A percentile compares a stretch with the other conserved stretches of the same genome.
Conservation (phyloP, 2,113 vertebrate species). For the Bettongia penicillata region DNA sequence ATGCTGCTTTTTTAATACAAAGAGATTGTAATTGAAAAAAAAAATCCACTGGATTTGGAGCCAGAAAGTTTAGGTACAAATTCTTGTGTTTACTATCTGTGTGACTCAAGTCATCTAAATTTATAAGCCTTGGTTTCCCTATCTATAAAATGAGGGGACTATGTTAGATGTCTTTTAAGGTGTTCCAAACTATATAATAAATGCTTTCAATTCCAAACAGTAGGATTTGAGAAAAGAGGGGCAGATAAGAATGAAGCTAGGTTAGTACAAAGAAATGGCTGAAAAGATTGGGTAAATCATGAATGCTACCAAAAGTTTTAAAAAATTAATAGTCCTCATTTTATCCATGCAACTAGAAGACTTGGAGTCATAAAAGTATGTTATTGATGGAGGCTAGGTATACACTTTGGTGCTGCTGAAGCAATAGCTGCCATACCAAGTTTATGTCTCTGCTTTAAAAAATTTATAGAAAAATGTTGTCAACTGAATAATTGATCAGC, state of each 20-base stretch:
- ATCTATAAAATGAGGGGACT: not conserved
- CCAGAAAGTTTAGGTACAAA: too few relatives aligned
- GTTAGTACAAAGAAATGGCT: not conserved
- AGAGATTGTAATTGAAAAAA: too few relatives aligned
- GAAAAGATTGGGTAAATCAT: not conserved
- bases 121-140: too few relatives aligned
- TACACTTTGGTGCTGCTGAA: not conserved
- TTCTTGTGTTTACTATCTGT: too few relatives aligned
- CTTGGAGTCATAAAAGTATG: not conserved
- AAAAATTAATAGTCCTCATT: not conserved
- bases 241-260: not conserved
- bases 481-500: not conserved
- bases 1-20: too few relatives aligned
- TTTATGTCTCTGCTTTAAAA: not conserved
- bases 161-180: not conserved
- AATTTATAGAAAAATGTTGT: not conserved
- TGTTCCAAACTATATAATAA: not conserved
- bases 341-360: not conserved
- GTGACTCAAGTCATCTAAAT: too few relatives aligned
- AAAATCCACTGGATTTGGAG: too few relatives aligned
- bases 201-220: not conserved
- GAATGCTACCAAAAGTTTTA: not conserved
- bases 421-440: not conserved
- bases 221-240: not conserved
- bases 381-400: not conserved